Evolutionary conservation across 92 coral and sea anemone species (phyloP).

Genomic region (Montipora capitata): DNA sequence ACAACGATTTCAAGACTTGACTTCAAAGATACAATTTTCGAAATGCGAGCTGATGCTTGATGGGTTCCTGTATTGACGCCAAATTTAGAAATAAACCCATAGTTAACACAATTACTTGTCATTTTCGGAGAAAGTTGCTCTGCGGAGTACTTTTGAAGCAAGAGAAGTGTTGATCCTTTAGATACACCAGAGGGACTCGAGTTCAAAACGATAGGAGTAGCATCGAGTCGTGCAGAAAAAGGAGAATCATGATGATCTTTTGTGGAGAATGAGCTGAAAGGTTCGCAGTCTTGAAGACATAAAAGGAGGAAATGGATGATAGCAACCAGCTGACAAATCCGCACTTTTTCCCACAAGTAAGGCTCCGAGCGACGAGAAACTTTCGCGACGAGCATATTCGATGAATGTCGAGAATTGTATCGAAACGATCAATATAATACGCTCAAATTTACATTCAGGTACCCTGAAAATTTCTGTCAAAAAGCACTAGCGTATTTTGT

Average conservation of each 20-base stretch:
- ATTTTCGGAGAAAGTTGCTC: slow-evolving; percentile 1
- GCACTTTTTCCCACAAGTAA: slow-evolving; percentile 39
- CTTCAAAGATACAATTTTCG: neutral
- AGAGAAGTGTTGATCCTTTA: slow-evolving; percentile 22
- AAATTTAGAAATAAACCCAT: slow-evolving; percentile 41
- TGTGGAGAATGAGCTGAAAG: slow-evolving; percentile 25
- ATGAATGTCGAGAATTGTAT: neutral
- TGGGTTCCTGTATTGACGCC: slow-evolving; percentile 31
- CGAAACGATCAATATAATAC: neutral
- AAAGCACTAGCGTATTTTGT: neutral
- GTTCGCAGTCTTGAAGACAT: neutral
- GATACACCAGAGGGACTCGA: slow-evolving; percentile 19
- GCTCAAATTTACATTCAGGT: neutral
- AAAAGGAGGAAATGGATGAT: neutral
- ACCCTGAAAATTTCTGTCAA: neutral
- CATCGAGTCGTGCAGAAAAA: slow-evolving; percentile 11
- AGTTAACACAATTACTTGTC: slow-evolving; percentile 28
- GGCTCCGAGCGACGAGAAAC: neutral
- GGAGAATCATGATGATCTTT: neutral
- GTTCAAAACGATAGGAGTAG: slow-evolving; percentile 2
- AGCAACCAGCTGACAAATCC: slow-evolving; percentile 4
- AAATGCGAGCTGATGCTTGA: neutral
- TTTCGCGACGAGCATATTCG: slow-evolving; percentile 26
- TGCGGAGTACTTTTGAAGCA: slow-evolving; percentile 10
- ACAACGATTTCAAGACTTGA: slow-evolving; percentile 3